Percentiles rank a stretch among this genome's conserved stretches.
These are phyloP conservation scores for Coregonus suidteri DNA, from an alignment of 2,797 vertebrate genomes.

Conservation along the genomic window DNA sequence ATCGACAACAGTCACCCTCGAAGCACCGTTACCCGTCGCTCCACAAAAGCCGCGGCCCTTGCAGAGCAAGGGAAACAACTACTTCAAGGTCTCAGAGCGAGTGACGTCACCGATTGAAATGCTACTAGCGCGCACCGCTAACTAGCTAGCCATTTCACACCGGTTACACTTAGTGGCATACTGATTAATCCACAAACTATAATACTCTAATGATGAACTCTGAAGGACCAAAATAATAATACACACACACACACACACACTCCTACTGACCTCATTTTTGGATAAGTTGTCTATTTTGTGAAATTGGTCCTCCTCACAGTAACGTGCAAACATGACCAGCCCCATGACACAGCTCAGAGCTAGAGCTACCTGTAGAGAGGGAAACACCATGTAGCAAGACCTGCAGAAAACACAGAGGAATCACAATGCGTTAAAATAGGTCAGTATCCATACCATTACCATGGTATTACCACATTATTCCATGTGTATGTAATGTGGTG, in stretches of 20 bases:
- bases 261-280: constrained; percentile 80
- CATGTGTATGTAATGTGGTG: background rate
- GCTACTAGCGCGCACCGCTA: too few relatives aligned
- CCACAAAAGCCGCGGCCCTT: too few relatives aligned
- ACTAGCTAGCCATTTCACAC: too few relatives aligned
- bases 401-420: constrained; percentile 62
- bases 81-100: too few relatives aligned
- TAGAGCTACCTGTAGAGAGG: constrained; percentile 88
- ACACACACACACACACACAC: background rate
- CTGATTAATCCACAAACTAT: background rate
- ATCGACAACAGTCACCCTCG: too few relatives aligned
- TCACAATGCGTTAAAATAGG: background rate
- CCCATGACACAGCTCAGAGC: constrained; percentile 88
- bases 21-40: too few relatives aligned
- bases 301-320: constrained; percentile 74
- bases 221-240: background rate
- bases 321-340: constrained; percentile 89
- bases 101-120: too few relatives aligned
- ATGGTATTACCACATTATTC: background rate
- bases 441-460: too few relatives aligned
- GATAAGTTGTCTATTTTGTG: constrained; percentile 52
- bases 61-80: too few relatives aligned
- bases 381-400: constrained; percentile 93
- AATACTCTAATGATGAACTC: background rate
- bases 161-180: background rate